Evolutionary conservation across 2,113 vertebrate species (phyloP).

Genomic region (Cyrtonyx montezumae): DNA sequence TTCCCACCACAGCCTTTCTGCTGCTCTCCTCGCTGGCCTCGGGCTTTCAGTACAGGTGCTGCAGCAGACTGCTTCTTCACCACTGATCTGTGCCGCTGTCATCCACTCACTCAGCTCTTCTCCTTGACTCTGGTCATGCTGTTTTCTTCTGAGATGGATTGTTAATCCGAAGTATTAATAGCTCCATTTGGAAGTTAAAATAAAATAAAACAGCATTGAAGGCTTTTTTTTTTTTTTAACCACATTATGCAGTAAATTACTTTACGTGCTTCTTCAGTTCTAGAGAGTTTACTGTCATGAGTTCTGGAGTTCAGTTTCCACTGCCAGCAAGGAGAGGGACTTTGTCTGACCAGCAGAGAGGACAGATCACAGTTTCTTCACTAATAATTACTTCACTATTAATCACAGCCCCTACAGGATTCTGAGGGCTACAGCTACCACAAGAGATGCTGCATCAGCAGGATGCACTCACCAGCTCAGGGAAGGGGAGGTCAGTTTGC

Average conservation of each 20-base stretch:
- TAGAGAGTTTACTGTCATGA: not conserved
- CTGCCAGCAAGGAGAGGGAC: not conserved
- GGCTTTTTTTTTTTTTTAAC: not conserved
- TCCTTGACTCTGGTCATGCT: not conserved
- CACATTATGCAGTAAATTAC: not conserved
- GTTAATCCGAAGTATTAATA: not conserved
- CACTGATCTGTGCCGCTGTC: not conserved
- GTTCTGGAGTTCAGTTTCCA: not conserved
- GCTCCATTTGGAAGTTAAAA: not conserved
- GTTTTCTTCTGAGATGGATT: not conserved
- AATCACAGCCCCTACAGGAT: not conserved
- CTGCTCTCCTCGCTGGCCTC: not conserved
- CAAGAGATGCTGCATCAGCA: not conserved
- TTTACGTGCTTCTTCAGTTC: not conserved
- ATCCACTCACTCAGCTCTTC: not conserved
- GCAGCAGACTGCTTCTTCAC: constrained; percentile 41
- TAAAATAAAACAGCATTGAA: not conserved
- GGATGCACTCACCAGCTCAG: fast-evolving
- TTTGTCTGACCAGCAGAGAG: not conserved
- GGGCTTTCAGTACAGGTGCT: constrained; percentile 45
- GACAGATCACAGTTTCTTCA: not conserved
- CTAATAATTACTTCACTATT: no score
- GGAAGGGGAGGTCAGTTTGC: fast-evolving
- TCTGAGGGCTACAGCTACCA: not conserved
- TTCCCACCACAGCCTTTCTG: not conserved